Percentiles rank a stretch among this genome's conserved stretches.
Evolutionary conservation across 2,888 invertebrate genomes (phyloP).

Genomic region (Hydroisotoma schaefferi): DNA sequence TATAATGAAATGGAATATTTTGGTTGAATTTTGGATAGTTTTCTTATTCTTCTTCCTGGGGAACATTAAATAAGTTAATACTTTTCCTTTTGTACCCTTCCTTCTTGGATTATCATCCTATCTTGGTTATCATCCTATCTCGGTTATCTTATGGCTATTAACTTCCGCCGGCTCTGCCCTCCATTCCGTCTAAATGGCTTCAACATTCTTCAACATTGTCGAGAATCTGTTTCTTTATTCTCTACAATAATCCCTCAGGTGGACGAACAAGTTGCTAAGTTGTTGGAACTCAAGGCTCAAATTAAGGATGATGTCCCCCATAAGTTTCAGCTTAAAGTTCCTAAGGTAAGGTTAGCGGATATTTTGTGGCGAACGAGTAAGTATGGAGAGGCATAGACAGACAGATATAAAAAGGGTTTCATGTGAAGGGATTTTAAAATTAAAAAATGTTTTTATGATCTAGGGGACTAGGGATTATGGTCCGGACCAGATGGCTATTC

Average conservation of each 20-base stretch:
- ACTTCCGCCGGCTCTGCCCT: no score
- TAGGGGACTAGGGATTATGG: slow-evolving; percentile 86
- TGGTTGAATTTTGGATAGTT: no score
- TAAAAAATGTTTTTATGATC: slow-evolving; percentile 5
- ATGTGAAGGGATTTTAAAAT: neutral
- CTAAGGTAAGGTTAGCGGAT: slow-evolving; percentile 60
- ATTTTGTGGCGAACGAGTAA: neutral
- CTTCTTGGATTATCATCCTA: no score
- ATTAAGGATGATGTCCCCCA: slow-evolving; percentile 54
- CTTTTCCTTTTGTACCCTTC: no score
- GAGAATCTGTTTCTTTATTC: neutral
- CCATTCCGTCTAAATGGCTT: no score
- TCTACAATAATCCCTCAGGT: slow-evolving; percentile 60
- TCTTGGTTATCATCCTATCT: no score
- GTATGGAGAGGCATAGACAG: no score
- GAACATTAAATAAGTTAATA: no score
- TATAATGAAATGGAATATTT: no score
- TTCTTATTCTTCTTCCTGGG: no score
- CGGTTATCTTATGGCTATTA: no score
- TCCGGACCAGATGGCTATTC: slow-evolving; percentile 90
- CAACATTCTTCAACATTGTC: no score
- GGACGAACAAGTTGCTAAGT: slow-evolving; percentile 75
- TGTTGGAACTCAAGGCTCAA: slow-evolving; percentile 62
- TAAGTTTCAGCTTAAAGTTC: slow-evolving; percentile 82
- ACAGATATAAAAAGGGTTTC: neutral